Conservation (phyloP, 1,140 invertebrate species). For the Bombus superbus region DNA sequence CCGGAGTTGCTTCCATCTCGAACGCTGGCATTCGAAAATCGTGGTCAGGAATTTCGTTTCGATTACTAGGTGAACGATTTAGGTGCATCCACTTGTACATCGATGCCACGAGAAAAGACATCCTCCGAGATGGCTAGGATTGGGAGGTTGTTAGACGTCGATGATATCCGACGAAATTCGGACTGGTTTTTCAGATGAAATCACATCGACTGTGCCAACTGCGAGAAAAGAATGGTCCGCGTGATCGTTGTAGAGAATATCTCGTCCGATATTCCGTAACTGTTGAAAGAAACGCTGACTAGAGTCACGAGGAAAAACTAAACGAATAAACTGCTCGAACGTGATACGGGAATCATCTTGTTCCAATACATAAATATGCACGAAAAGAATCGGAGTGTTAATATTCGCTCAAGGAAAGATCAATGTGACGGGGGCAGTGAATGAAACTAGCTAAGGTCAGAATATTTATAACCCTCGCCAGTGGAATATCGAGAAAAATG, state of each 20-base stretch:
- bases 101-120: background rate
- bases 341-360: background rate
- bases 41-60: conserved; percentile 9
- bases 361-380: background rate
- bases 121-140: conserved; percentile 41
- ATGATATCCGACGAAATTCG: conserved; percentile 50
- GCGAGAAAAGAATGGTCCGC: conserved; percentile 34
- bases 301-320: background rate
- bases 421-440: background rate
- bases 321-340: background rate
- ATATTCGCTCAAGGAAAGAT: background rate
- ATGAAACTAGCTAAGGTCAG: conserved; percentile 11
- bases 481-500: background rate
- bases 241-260: conserved; percentile 4
- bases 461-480: background rate
- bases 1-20: no score
- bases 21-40: background rate
- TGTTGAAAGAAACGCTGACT: conserved; percentile 11
- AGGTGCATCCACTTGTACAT: background rate
- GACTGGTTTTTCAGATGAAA: background rate
- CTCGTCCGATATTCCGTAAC: conserved; percentile 2
- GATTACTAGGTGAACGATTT: background rate
- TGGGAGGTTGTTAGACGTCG: conserved; percentile 40
- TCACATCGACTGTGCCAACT: conserved; percentile 43
- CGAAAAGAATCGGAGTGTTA: background rate